Base-by-base conservation (phyloP, 2,113 vertebrate species). In the Perca flavescens region DNA sequence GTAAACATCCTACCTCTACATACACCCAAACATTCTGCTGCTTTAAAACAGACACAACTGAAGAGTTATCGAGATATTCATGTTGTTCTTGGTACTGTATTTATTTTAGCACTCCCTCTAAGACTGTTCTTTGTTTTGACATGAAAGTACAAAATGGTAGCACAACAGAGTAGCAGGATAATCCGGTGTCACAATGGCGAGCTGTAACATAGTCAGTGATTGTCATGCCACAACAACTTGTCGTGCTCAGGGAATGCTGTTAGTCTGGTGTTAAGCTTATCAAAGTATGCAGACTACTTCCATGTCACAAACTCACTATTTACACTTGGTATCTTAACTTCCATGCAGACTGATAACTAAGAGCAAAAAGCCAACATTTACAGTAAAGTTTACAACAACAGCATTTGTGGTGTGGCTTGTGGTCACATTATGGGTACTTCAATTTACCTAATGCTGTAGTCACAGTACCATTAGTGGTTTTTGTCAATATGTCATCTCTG, bases 361-460 rank as follows among this genome's bases (percentile, higher is more conserved):
- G 31, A 64, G 16, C 17, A 49, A 60, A n/a, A 53, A 47, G 25
- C 58, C 22, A 17, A 43, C 74, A 43, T 71, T 71, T 56, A 43
- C 40, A 43, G 40, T 43, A 11, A 43, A 43, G 40, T 53, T 21
- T 53, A 21, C 52, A 74, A 28, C 34, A 22, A 8, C 34, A 4
- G 7, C 17, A 47, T 10, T 34, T 46, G n/a, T 52, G 40, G 28
- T 46, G 25, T 28, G 67, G 43, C 34, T 61, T 70, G 71, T 46
- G 47, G 66, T 82, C 60, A 58, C 46, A 79, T 77, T 62, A n/a
- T 57, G 58, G 22, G 2, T 50, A 54, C 12, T 49, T 54, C 65
- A 79, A 79, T 87, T 86, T 63, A 52, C 74, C 49, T 79, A 52
- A 83, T 69, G 12, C 36, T 64, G 74, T 56, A 82, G 46, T 75